These are phyloP conservation scores for Netelia inedita DNA, from an alignment of 2,888 invertebrate species.

Conservation along the genomic window DNA sequence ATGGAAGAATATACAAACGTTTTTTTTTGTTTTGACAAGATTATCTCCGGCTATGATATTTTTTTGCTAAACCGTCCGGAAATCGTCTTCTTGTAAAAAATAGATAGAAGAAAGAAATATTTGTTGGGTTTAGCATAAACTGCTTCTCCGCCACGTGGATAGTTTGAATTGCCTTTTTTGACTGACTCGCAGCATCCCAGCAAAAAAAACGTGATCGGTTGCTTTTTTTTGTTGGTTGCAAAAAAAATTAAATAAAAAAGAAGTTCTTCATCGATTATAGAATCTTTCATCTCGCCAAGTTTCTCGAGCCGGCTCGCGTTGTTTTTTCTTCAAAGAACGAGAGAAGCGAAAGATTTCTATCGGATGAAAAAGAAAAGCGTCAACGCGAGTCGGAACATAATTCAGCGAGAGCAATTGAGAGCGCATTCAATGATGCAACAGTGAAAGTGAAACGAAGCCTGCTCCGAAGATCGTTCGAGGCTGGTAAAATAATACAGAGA, in stretches of 20 bases:
- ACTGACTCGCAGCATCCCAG: background rate
- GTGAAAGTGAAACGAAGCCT: constrained; percentile 3
- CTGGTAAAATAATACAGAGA: background rate
- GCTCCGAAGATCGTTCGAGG: background rate
- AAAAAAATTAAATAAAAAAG: background rate
- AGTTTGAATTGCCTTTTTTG: background rate
- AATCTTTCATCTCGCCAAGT: no score
- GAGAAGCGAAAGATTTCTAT: background rate
- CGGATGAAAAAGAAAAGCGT: background rate
- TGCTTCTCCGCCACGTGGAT: background rate
- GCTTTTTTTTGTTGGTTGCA: background rate
- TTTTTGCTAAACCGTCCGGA: background rate
- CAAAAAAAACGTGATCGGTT: no score
- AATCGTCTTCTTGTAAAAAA: background rate
- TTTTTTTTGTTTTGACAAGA: constrained; percentile 36
- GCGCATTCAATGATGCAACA: background rate
- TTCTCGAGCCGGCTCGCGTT: background rate
- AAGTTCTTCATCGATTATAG: background rate
- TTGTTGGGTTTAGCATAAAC: background rate
- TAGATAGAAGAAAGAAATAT: background rate
- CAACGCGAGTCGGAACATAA: background rate
- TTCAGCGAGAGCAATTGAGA: background rate
- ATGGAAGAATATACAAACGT: background rate
- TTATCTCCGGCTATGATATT: constrained; percentile 10
- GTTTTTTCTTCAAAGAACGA: background rate